Percentiles rank a stretch among this genome's conserved stretches.
These are phyloP conservation scores for Rallus limicola DNA, from an alignment of 2,113 vertebrate species.

Conservation along the genomic window DNA sequence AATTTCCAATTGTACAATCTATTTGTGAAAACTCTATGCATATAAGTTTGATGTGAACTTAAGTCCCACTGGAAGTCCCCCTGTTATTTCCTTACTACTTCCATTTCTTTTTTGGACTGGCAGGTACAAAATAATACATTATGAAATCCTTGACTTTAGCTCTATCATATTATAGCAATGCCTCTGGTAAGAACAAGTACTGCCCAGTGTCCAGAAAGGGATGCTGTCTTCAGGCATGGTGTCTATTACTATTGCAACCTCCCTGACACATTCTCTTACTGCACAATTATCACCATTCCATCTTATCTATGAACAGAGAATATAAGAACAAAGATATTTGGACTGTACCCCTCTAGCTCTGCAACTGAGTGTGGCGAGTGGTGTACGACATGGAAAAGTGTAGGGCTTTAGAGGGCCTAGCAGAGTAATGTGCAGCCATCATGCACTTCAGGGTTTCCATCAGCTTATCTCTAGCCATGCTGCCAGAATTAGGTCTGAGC, in stretches of 20 bases:
- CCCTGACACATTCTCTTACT: neutral
- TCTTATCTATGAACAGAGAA: neutral
- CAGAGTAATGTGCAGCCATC: neutral
- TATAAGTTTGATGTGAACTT: neutral
- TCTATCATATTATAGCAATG: neutral
- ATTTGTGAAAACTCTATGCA: neutral
- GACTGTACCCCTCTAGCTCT: neutral
- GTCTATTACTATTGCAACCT: neutral
- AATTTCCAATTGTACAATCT: neutral
- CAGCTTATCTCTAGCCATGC: neutral
- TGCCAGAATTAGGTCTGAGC: neutral
- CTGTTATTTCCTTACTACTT: neutral
- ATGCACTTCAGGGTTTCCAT: neutral
- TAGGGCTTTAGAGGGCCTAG: neutral
- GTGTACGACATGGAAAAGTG: neutral
- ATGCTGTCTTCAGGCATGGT: neutral
- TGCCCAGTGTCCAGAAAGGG: neutral
- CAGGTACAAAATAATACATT: neutral
- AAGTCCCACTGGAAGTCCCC: neutral
- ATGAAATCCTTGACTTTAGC: neutral
- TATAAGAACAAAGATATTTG: neutral
- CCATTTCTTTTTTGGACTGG: neutral
- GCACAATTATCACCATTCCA: neutral
- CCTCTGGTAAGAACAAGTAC: neutral
- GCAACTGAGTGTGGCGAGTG: neutral